Conservation (phyloP, 1,140 invertebrate genomes). For the Eumaeus atala region DNA sequence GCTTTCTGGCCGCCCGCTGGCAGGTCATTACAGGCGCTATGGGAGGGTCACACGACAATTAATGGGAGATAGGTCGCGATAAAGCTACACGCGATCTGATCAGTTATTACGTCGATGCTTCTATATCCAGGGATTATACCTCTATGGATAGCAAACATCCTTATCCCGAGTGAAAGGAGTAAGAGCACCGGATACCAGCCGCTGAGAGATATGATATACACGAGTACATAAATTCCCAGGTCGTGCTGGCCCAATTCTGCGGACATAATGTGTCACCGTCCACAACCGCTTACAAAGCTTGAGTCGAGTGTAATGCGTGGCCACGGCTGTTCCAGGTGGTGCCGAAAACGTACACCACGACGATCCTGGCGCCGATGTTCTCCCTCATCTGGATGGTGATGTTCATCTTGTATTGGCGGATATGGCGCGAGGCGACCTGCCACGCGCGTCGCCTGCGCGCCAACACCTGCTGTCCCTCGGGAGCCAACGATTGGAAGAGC, state of each 20-base stretch:
- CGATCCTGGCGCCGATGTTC: constrained; percentile 80
- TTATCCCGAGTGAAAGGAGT: no score
- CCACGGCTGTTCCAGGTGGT: constrained; percentile 56
- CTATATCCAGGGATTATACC: no score
- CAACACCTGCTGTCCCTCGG: constrained; percentile 68
- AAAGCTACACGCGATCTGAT: constrained; percentile 16
- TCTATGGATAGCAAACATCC: no score
- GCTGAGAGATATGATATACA: no score
- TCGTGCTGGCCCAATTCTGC: no score
- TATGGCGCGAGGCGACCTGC: constrained; percentile 81
- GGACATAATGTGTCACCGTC: no score
- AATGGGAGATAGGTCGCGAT: constrained; percentile 30
- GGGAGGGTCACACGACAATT: constrained; percentile 22
- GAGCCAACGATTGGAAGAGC: constrained; percentile 80
- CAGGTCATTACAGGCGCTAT: constrained; percentile 14
- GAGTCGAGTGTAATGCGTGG: no score
- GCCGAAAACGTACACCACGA: constrained; percentile 77
- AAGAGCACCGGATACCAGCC: no score
- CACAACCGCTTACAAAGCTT: no score
- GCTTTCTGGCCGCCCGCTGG: no score
- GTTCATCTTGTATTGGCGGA: constrained; percentile 83
- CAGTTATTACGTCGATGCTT: not conserved
- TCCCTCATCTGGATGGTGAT: constrained; percentile 81
- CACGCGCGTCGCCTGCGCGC: constrained; percentile 79
- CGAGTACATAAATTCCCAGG: no score